Conservation (phyloP, 1,140 invertebrate genomes). For the Atta cephalotes region DNA sequence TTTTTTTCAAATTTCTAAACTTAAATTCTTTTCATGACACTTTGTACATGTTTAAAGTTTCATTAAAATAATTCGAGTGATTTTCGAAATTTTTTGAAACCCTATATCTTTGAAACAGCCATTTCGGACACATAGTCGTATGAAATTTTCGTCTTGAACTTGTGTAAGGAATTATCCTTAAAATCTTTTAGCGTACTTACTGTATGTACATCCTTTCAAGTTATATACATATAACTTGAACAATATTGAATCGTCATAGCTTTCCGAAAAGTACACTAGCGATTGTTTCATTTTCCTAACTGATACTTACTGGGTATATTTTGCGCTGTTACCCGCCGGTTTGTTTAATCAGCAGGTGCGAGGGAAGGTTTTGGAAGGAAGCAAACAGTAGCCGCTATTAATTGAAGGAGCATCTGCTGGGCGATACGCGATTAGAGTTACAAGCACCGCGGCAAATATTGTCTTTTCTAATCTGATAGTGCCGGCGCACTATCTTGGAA, state of each 20-base stretch:
- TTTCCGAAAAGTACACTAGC: background rate
- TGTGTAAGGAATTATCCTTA: too few relatives aligned
- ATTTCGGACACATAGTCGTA: too few relatives aligned
- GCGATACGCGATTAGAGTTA: conserved; percentile 73
- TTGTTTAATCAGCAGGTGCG: conserved; percentile 63
- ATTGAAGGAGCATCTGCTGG: conserved; percentile 73
- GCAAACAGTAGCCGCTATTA: conserved; percentile 74
- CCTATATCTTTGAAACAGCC: too few relatives aligned
- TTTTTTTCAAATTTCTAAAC: too few relatives aligned
- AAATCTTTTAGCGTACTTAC: too few relatives aligned
- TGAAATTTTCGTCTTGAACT: too few relatives aligned
- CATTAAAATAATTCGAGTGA: too few relatives aligned
- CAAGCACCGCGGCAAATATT: conserved; percentile 74
- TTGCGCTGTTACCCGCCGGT: conserved; percentile 21
- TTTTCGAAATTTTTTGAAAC: too few relatives aligned
- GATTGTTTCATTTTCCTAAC: conserved; percentile 43
- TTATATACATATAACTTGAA: background rate
- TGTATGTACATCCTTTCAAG: too few relatives aligned
- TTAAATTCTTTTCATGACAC: too few relatives aligned
- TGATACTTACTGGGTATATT: conserved; percentile 17
- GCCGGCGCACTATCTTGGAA: conserved; percentile 78
- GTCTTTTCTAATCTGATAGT: conserved; percentile 75
- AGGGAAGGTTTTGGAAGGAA: conserved; percentile 58
- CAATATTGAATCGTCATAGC: background rate
- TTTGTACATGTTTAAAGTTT: too few relatives aligned